Evolutionary conservation across 2,797 vertebrate species (phyloP), one percentile per base, ranked within the genome.

Genomic region (Xerus rutilus): DNA sequence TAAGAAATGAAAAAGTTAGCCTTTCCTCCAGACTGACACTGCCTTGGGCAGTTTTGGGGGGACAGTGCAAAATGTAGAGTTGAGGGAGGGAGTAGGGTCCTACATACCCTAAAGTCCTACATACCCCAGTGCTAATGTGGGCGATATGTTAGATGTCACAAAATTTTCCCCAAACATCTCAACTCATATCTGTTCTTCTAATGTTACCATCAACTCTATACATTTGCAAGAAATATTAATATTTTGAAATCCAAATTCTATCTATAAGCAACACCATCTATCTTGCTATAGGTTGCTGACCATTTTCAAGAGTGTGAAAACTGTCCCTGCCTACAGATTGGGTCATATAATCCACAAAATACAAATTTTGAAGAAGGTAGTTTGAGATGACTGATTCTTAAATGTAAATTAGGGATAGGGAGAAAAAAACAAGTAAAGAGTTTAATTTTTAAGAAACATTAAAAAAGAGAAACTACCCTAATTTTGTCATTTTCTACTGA

Each of bases 381-480:
- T 59, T 93, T 78, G 32, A 43, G 35, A 88, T 76, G 67, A 86
- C n/a, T 79, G 65, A 39, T 47, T 9, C 78, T 54, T 30, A 89
- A 54, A 86, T 30, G 30, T 20, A 90, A 88, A 82, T 30, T 67
- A 91, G 64, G 12, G 17, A 49, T 4, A 59, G 18, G 28, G 11
- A 35, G 6, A 7, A n/a, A 81, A 15, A 74, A 49, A 32, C 4
- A 74, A 25, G 23, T 52, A 3, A 89, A 86, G 35, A 87, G 84
- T 83, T 83, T 81, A 93, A 94, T 52, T 59, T 84, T n/a, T 69
- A 25, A 14, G 78, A 65, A 21, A 47, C 1, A 11, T 78, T 70
- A 23, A 83, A 81, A 89, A 74, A 65, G n/a, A 95, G 69, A 69
- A 94, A 82, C 79, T 85, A 76, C 17, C 57, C 85, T 81, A 72